These are phyloP conservation scores for Saccostrea glomerata DNA, from an alignment of 1,140 invertebrate species.

Conservation along the genomic window DNA sequence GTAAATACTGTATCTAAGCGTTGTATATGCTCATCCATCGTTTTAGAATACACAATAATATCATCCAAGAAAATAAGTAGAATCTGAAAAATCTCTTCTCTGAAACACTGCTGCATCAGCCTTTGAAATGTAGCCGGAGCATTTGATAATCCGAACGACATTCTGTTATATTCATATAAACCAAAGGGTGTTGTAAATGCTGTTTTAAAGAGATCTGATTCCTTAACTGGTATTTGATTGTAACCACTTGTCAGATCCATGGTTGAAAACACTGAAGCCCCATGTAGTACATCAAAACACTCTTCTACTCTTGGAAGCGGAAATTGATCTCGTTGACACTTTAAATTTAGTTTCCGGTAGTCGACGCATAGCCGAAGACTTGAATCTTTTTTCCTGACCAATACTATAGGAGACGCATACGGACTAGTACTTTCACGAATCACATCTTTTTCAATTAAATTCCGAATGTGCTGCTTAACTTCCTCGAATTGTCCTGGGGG, in stretches of 20 bases:
- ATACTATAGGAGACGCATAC: no score
- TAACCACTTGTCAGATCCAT: constrained; percentile 77
- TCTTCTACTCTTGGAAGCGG: constrained; percentile 81
- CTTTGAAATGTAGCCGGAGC: constrained; percentile 79
- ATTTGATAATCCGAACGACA: constrained; percentile 62
- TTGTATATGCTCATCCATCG: constrained; percentile 42
- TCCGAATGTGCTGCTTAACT: no score
- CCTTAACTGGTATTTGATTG: constrained; percentile 76
- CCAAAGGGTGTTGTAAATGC: constrained; percentile 63
- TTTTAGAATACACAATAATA: constrained; percentile 45
- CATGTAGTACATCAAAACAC: constrained; percentile 74
- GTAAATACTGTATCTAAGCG: constrained; percentile 31
- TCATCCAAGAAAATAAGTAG: constrained; percentile 59
- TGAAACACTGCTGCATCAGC: constrained; percentile 78
- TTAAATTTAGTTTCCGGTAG: no score
- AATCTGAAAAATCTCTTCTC: constrained; percentile 42
- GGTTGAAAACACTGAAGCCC: constrained; percentile 76
- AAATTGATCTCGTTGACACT: constrained; percentile 76
- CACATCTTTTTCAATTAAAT: no score
- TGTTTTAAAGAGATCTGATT: constrained; percentile 74
- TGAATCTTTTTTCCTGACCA: no score
- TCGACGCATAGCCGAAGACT: no score
- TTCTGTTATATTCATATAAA: constrained; percentile 53
- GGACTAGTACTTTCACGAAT: no score
- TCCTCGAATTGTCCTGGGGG: no score